These are phyloP conservation scores for Lagocephalus sceleratus DNA, from an alignment of 2,797 vertebrate species.

Conservation along the genomic window DNA sequence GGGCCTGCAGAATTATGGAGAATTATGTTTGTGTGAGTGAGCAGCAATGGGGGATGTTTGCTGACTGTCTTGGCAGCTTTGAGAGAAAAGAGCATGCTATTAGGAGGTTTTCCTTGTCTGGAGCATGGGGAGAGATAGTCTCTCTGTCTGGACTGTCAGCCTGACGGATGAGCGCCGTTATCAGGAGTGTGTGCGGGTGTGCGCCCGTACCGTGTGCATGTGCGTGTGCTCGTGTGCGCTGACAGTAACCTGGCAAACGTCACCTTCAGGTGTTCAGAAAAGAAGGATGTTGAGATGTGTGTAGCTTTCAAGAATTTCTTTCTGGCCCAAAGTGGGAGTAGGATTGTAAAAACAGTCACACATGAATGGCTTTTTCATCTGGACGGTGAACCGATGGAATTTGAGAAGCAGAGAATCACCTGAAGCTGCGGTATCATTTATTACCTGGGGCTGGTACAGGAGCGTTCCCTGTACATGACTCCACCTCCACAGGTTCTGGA, in stretches of 20 bases:
- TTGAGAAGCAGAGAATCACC: too few species aligned
- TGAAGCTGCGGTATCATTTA: not conserved
- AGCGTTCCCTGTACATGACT: slow-evolving; percentile 85
- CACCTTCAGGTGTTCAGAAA: slow-evolving; percentile 57
- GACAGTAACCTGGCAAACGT: slow-evolving; percentile 61
- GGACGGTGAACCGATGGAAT: slow-evolving; percentile 21
- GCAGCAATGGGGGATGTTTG: slow-evolving; percentile 45
- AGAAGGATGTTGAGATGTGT: slow-evolving; percentile 29
- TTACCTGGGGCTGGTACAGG: slow-evolving; percentile 93
- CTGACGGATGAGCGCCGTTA: slow-evolving; percentile 60
- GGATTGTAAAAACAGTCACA: slow-evolving; percentile 14
- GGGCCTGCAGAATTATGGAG: slow-evolving; percentile 42
- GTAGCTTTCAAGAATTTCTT: slow-evolving; percentile 33
- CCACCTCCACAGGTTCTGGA: slow-evolving; percentile 91
- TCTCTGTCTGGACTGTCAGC: slow-evolving; percentile 61
- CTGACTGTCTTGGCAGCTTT: slow-evolving; percentile 52
- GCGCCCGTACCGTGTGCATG: slow-evolving; percentile 13
- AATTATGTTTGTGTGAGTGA: slow-evolving; percentile 54
- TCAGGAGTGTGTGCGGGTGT: slow-evolving; percentile 16
- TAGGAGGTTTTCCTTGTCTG: slow-evolving; percentile 49
- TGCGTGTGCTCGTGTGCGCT: slow-evolving; percentile 21
- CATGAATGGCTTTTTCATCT: slow-evolving; percentile 47
- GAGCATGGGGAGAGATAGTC: slow-evolving; percentile 52
- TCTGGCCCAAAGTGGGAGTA: slow-evolving; percentile 35
- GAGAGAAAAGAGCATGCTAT: slow-evolving; percentile 39